phyloP scores from a whole-genome alignment of 53 echinoderm and acorn worm species.

The Glandiceps talaboti region DNA sequence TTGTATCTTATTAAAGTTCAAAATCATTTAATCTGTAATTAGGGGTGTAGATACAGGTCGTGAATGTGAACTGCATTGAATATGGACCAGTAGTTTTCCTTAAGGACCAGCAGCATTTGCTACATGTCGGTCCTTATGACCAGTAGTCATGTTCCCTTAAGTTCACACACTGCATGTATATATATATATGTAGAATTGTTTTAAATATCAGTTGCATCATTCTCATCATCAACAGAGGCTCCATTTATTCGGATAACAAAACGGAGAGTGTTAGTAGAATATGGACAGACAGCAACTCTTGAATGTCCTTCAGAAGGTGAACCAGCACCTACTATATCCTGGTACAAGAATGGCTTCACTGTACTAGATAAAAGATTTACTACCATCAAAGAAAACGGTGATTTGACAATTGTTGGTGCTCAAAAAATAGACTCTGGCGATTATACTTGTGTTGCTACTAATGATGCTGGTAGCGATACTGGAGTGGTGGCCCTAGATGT shows the following conservation, averaged over 20 bases:
- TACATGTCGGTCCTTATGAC: no score
- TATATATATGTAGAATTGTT: no score
- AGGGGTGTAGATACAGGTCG: no score
- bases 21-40: no score
- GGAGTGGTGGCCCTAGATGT: slow-evolving; percentile 48
- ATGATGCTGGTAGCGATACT: slow-evolving; percentile 55
- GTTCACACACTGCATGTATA: no score
- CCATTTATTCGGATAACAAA: slow-evolving; percentile 46
- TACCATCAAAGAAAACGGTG: slow-evolving; percentile 39
- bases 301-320: slow-evolving; percentile 57
- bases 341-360: slow-evolving; percentile 66
- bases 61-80: no score
- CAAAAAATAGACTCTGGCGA: slow-evolving; percentile 53
- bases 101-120: no score
- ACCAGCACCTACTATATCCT: slow-evolving; percentile 68
- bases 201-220: no score
- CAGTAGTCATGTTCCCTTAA: no score
- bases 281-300: slow-evolving; percentile 44
- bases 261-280: slow-evolving; percentile 40
- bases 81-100: no score
- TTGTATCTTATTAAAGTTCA: no score
- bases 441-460: slow-evolving; percentile 63
- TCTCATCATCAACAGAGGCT: slow-evolving; percentile 23
- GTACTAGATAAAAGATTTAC: slow-evolving; percentile 39
- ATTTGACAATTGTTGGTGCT: slow-evolving; percentile 50